A percentile compares a stretch with the other conserved stretches of the same genome.
Conservation (phyloP, 1,140 invertebrate genomes). For the Atopsyche davidsoni region DNA sequence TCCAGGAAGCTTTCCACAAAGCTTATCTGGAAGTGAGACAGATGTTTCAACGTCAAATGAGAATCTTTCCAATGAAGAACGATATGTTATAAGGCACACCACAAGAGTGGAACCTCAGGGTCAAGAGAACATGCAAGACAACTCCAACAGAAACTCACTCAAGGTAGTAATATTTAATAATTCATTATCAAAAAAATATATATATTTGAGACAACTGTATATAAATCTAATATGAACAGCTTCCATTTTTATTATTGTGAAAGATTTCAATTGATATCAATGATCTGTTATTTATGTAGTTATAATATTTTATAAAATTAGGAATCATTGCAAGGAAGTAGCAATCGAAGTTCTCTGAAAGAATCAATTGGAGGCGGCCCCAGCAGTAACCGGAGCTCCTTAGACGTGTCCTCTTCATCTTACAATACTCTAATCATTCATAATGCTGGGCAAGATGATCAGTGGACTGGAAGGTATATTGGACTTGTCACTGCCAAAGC, state of each 20-base stretch:
- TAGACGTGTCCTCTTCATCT: slow-evolving; percentile 68
- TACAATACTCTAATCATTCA: slow-evolving; percentile 79
- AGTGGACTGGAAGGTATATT: slow-evolving; percentile 57
- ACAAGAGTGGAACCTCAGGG: slow-evolving; percentile 87
- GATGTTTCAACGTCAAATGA: slow-evolving; percentile 87
- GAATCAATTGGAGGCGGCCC: slow-evolving; percentile 62
- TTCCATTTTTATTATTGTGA: not conserved
- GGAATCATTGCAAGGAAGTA: slow-evolving; percentile 49
- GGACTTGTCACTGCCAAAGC: too few relatives aligned
- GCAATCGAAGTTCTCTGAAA: slow-evolving; percentile 63
- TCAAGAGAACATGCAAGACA: slow-evolving; percentile 68
- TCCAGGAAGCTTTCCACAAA: slow-evolving; percentile 59
- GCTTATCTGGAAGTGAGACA: slow-evolving; percentile 80
- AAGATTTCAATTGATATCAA: not conserved
- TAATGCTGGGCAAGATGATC: slow-evolving; percentile 59
- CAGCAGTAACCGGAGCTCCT: slow-evolving; percentile 65
- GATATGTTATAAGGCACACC: slow-evolving; percentile 74
- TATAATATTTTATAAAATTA: slow-evolving; percentile 28
- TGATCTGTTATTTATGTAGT: not conserved
- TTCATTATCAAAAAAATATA: not conserved
- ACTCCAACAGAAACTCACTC: slow-evolving; percentile 42
- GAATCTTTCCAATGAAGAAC: slow-evolving; percentile 80
- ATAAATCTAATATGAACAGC: not conserved
- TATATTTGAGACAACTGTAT: not conserved
- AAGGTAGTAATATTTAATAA: too few relatives aligned